A percentile compares a stretch with the other conserved stretches of the same genome.
phyloP scores from a whole-genome alignment of 2,888 invertebrate species.

The Mactromeris polynyma region DNA sequence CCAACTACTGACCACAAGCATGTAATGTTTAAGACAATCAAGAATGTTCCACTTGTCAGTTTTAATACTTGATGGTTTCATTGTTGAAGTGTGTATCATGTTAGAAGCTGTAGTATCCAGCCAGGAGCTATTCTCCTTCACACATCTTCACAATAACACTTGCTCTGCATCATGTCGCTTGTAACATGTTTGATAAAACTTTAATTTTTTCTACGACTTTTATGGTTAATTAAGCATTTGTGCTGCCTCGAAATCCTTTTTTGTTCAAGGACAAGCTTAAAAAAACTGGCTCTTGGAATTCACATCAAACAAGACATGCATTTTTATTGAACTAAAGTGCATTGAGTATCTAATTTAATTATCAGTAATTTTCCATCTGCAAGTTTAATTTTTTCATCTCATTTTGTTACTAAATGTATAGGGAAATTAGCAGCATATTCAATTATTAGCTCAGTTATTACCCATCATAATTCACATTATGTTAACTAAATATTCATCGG shows the following conservation, averaged over 20 bases:
- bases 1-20: constrained; percentile 35
- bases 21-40: constrained; percentile 42
- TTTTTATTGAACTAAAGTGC: neutral
- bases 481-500: too few relatives aligned
- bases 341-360: neutral
- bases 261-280: neutral
- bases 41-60: neutral
- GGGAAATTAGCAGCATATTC: too few relatives aligned
- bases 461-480: too few relatives aligned
- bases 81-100: neutral
- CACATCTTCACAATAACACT: too few relatives aligned
- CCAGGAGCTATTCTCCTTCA: neutral
- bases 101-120: neutral
- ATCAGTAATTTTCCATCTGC: neutral
- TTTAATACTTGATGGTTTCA: neutral
- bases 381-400: too few relatives aligned
- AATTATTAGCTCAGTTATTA: too few relatives aligned
- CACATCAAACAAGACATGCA: neutral
- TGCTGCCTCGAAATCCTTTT: neutral
- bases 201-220: neutral
- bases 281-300: neutral
- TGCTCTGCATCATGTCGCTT: too few relatives aligned
- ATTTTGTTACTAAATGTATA: too few relatives aligned
- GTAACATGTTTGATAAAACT: neutral
- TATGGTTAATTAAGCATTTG: neutral